A percentile compares a stretch with the other conserved stretches of the same genome.
Evolutionary conservation across 1,140 invertebrate genomes (phyloP).

Genomic region (Bilobella aurantiaca): DNA sequence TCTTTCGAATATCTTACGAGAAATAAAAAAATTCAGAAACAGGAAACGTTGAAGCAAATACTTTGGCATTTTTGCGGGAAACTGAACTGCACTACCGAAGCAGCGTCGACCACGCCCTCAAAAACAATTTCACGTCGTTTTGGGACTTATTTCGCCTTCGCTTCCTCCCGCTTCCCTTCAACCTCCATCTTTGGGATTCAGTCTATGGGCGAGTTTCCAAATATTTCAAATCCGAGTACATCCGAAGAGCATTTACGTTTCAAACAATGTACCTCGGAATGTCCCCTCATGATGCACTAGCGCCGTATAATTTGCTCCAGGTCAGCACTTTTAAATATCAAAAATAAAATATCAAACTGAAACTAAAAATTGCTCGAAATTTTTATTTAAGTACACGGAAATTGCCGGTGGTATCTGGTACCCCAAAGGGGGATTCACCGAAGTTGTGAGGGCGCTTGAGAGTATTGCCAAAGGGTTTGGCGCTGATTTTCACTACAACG

Average conservation of each 20-base stretch:
- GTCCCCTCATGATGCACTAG: neutral
- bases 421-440: neutral
- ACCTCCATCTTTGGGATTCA: neutral
- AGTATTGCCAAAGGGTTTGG: neutral
- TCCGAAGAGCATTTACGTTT: neutral
- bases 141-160: neutral
- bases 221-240: neutral
- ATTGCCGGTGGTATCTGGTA: neutral
- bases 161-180: neutral
- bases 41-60: neutral
- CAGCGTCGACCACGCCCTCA: neutral
- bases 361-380: too few relatives aligned
- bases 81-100: neutral
- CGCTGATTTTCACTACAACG: neutral
- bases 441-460: neutral
- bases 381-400: neutral
- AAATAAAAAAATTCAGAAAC: neutral
- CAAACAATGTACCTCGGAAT: conserved; percentile 1
- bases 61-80: neutral
- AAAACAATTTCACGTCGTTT: neutral
- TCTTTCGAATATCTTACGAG: neutral
- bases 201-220: neutral
- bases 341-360: too few relatives aligned
- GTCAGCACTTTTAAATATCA: too few relatives aligned
- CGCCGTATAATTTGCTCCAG: neutral